Evolutionary conservation across 2,888 invertebrate genomes (phyloP), one percentile per base, ranked within the genome.

Genomic region (Cartodere bifasciata): DNA sequence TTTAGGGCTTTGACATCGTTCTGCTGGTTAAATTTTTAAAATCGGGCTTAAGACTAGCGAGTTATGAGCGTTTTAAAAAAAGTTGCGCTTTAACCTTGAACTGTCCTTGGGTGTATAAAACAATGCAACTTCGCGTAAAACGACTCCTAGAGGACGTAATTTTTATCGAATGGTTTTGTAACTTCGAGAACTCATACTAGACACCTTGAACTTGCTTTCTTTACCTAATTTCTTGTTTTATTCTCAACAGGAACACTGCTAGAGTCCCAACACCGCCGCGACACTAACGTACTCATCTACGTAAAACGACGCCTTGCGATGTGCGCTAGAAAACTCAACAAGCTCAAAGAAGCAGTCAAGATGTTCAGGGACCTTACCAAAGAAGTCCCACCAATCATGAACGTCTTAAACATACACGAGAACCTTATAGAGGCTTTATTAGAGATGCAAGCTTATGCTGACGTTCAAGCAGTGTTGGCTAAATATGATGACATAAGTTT

Each of bases 281-380:
- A 95, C 58, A 83, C 87, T 34, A 91, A 91, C 58, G 87, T 95
- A 20, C 62, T 94, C 37, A 91, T 94, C 52, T 97, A 95, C 59
- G 82, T 94, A 32, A 85, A 88, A 61, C 71, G 95, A 32, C 71
- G 97, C 39, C 62, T 92, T 37, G 97, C 94, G n/a, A 94, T 95
- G 94, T 95, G 94, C 64, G 87, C 91, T 16, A 71, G 95, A 34
- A 90, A 92, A 52, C 67, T 95, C 33, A 92, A 94, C 7, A 83
- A 90, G 48, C 67, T 94, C 41, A 86, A 91, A 60, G 95, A 95
- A 63, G 90, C 94, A 1, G 83, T 92, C 14, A 92, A 97, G 60
- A 83, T 91, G 72, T 94, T 95, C 68, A 74, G 94, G 51, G 95
- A 97, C 66, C 66, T 95, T 39, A 87, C 91, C 30, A 94, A 95